Evolutionary conservation across 1,140 invertebrate genomes (phyloP).

Genomic region (Leptinotarsa lineolata): DNA sequence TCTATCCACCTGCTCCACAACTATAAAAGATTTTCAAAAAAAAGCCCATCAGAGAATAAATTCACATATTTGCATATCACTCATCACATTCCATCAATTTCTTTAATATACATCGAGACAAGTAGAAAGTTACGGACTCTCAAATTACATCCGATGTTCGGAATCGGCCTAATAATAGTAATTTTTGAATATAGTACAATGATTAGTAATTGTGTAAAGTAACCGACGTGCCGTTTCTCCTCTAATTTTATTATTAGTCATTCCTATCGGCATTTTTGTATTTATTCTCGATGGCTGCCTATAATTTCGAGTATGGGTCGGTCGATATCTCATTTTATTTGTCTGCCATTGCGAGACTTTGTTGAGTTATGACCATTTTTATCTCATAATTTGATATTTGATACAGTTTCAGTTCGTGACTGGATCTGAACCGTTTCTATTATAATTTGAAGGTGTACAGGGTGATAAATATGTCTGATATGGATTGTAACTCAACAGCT

Average conservation of each 20-base stretch:
- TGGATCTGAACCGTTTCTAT: conserved; percentile 14
- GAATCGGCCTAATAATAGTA: conserved; percentile 15
- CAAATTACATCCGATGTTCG: background rate
- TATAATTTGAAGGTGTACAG: conserved; percentile 3
- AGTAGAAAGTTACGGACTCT: conserved; percentile 9
- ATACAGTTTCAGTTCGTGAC: conserved; percentile 18
- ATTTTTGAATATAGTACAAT: conserved; percentile 5
- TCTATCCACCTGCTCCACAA: no score
- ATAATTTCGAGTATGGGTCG: background rate
- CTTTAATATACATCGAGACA: background rate
- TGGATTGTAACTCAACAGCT: background rate
- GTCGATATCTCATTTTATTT: conserved; percentile 1
- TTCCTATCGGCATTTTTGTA: conserved; percentile 1
- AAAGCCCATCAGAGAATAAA: no score
- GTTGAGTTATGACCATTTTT: conserved; percentile 8
- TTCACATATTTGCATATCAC: no score
- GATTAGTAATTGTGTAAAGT: conserved; percentile 11
- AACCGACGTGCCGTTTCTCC: background rate
- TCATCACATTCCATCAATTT: no score
- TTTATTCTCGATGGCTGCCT: background rate
- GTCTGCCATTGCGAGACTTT: conserved; percentile 1
- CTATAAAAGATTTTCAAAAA: no score
- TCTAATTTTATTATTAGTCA: background rate
- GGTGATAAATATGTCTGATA: background rate
- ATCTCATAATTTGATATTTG: conserved; percentile 11